Conservation (phyloP, 2,888 invertebrate species). For the Cephus nigrinus region DNA sequence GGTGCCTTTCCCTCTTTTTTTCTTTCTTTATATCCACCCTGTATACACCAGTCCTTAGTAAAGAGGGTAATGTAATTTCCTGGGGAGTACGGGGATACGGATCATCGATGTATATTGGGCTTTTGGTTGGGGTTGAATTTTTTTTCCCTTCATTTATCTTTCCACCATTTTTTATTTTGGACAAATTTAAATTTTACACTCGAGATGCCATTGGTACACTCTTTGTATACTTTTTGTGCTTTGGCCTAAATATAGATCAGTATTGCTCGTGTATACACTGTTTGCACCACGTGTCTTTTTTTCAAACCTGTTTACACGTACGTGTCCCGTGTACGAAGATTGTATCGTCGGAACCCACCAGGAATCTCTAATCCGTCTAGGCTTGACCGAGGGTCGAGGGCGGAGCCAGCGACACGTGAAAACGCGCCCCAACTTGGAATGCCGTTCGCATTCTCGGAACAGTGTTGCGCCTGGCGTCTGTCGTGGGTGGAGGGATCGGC, state of each 20-base stretch:
- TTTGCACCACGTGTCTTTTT: not conserved
- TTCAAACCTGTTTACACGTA: not conserved
- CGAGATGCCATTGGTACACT: not conserved
- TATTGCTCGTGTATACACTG: not conserved
- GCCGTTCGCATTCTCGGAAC: not conserved
- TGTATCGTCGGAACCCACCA: not conserved
- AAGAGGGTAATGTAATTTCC: not conserved
- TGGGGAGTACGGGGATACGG: not conserved
- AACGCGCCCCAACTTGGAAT: not conserved
- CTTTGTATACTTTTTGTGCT: not conserved
- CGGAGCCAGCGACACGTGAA: not conserved
- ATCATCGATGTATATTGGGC: not conserved
- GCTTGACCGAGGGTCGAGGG: not conserved
- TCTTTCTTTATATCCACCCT: not conserved
- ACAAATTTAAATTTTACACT: not conserved
- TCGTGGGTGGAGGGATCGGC: slow-evolving; percentile 3
- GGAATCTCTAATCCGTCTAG: not conserved
- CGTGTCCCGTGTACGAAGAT: not conserved
- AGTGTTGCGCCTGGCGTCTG: not conserved
- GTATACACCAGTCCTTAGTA: not conserved
- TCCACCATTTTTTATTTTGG: not conserved
- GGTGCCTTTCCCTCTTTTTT: not conserved
- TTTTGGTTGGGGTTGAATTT: not conserved
- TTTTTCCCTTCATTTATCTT: not conserved
- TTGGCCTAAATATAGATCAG: not conserved